Evolutionary conservation across 2,113 vertebrate genomes (phyloP).

Genomic region (Passerina amoena): DNA sequence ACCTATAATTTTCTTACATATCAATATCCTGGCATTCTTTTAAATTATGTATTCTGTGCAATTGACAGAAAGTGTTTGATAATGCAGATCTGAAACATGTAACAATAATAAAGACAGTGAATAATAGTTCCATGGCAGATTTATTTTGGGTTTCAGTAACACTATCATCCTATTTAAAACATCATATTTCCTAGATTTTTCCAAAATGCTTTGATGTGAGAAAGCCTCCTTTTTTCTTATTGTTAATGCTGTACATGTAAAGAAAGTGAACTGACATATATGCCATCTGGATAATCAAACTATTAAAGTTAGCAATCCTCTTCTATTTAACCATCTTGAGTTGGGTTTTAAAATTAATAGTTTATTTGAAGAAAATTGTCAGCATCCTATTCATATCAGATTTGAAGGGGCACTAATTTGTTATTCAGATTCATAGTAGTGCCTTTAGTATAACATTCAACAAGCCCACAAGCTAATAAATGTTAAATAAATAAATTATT

Average conservation of each 20-base stretch:
- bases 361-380: constrained; percentile 10
- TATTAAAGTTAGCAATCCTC: neutral
- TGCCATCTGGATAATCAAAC: neutral
- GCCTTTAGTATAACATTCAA: neutral
- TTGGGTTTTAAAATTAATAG: constrained; percentile 23
- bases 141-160: neutral
- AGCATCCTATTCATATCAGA: neutral
- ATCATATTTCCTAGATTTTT: neutral
- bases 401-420: neutral
- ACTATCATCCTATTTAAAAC: neutral
- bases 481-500: constrained; percentile 20
- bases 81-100: neutral
- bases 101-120: neutral
- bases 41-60: neutral
- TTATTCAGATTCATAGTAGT: neutral
- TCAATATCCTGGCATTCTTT: neutral
- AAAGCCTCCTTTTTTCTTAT: neutral
- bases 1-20: neutral
- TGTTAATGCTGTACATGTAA: neutral
- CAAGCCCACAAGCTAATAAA: neutral
- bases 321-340: neutral
- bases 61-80: neutral
- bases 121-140: neutral
- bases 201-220: neutral
- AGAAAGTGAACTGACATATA: neutral